phyloP scores from a whole-genome alignment of 1,140 invertebrate species.

The Ceratoteleas bidentatus region DNA sequence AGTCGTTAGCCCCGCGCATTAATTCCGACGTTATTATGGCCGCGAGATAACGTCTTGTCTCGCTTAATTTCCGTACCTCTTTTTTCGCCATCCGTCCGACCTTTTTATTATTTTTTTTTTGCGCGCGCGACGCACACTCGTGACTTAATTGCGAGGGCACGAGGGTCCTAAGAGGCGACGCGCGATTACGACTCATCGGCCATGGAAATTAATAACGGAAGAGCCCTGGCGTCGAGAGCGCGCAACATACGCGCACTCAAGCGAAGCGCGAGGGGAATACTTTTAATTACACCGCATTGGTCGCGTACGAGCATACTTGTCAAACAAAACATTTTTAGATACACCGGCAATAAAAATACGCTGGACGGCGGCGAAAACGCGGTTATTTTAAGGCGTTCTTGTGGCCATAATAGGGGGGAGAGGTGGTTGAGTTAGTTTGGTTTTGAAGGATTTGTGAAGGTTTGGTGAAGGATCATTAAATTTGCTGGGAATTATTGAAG shows the following conservation, averaged over 20 bases:
- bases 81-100: conserved; percentile 21
- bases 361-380: conserved; percentile 23
- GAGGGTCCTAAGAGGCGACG: conserved; percentile 61
- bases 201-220: conserved; percentile 67
- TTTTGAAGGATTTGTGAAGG: background rate
- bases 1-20: conserved; percentile 38
- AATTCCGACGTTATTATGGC: conserved; percentile 37
- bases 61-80: conserved; percentile 49
- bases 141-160: conserved; percentile 70
- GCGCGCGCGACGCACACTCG: conserved; percentile 40
- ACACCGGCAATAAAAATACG: conserved; percentile 42
- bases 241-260: conserved; percentile 61
- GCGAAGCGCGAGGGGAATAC: conserved; percentile 60
- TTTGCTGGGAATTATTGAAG: conserved; percentile 28
- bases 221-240: conserved; percentile 45
- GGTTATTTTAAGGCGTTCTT: conserved; percentile 39
- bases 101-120: conserved; percentile 27
- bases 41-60: conserved; percentile 51
- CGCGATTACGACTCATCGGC: conserved; percentile 65
- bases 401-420: background rate
- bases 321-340: conserved; percentile 61
- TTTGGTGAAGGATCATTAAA: conserved; percentile 37
- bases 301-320: conserved; percentile 53
- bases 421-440: background rate
- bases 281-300: conserved; percentile 67